These are phyloP conservation scores for Cyrtonyx montezumae DNA, from an alignment of 2,113 vertebrate genomes.

Conservation along the genomic window DNA sequence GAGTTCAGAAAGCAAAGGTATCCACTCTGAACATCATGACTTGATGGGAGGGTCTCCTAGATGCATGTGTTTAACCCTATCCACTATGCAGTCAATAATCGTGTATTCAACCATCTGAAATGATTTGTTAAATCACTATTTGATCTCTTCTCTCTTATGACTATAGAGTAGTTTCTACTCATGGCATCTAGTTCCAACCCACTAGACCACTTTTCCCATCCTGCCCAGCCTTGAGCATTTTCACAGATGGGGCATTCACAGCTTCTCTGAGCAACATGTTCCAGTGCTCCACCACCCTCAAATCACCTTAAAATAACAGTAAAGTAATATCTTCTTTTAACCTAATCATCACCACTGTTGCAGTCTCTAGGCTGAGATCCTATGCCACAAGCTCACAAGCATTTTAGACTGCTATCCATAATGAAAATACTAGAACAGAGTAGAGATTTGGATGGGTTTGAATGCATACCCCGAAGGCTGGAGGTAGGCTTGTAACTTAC, in stretches of 20 bases:
- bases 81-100: neutral
- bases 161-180: neutral
- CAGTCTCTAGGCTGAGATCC: conserved; percentile 4
- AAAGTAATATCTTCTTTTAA: neutral
- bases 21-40: neutral
- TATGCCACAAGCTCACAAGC: neutral
- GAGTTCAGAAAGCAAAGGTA: too few relatives aligned
- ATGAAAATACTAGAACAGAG: neutral
- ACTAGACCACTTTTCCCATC: neutral
- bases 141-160: neutral
- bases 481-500: neutral
- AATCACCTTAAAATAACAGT: neutral
- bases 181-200: neutral
- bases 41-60: neutral
- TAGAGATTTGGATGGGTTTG: neutral
- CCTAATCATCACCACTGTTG: neutral
- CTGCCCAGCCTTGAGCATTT: neutral
- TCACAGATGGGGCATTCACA: neutral
- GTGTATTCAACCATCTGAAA: neutral
- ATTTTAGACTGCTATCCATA: neutral
- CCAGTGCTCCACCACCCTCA: neutral
- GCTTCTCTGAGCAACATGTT: neutral
- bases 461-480: neutral
- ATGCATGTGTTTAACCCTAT: neutral
- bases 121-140: neutral